These are phyloP conservation scores for Tragelaphus strepsiceros DNA, from an alignment of 2,113 vertebrate species.

Conservation along the genomic window DNA sequence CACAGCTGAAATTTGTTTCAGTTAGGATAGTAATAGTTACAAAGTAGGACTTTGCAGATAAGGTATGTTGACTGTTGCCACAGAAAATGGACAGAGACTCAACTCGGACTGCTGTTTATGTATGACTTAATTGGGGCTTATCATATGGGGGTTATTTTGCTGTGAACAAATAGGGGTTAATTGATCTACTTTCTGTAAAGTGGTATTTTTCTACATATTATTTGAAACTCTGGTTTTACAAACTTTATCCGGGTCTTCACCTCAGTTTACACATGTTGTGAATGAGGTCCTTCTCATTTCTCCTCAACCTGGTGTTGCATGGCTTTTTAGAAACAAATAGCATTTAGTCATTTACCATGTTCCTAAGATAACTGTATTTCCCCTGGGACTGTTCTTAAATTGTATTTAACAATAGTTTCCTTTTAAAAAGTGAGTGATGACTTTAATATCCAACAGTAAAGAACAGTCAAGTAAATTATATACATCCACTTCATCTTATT, in stretches of 20 bases:
- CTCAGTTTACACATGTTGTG: neutral
- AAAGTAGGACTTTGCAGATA: neutral
- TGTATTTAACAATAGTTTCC: slow-evolving; percentile 20
- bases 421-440: neutral
- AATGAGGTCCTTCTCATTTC: neutral
- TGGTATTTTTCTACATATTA: neutral
- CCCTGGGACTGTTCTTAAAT: slow-evolving; percentile 19
- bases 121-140: neutral
- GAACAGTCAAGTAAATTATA: neutral
- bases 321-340: slow-evolving; percentile 7
- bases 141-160: neutral
- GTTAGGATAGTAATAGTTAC: neutral
- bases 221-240: neutral
- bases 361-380: slow-evolving; percentile 22
- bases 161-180: neutral
- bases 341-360: slow-evolving; percentile 25
- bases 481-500: neutral
- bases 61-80: neutral
- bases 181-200: neutral
- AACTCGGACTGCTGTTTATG: neutral
- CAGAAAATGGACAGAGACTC: neutral
- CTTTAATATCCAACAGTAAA: slow-evolving; percentile 2
- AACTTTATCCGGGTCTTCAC: neutral
- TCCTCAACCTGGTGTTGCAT: neutral
- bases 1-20: neutral